Base-by-base conservation (phyloP, 2,797 vertebrate genomes). In the Mycteria americana region DNA sequence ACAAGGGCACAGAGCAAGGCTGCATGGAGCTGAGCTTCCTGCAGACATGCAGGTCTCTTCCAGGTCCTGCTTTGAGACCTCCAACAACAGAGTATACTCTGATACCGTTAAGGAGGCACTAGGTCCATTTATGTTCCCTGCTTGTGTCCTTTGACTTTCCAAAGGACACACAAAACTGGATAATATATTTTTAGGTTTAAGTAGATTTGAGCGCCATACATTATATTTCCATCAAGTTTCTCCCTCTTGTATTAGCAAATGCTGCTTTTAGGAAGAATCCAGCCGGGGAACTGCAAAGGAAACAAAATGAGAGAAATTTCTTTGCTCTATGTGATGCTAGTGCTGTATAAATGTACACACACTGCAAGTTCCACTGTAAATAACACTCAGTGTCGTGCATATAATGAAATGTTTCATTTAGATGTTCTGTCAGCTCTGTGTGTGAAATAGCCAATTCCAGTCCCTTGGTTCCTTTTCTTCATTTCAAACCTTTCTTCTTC, bases 331-430 rank as follows among this genome's bases (percentile, higher is more conserved):
- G 85, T 92, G 86, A 88, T 56, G 56, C 56, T 88, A 83, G 92
- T 90, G 64, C 60, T 84, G 19, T 88, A 67, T 79, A 63, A 69
- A 56, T 53, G 60, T 59, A 57, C 88, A 78, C 84, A 79, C 56
- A 43, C 79, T 84, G 84, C 83, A 69, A 93, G 63, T 82, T 86
- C 83, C 92, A 62, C 84, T 97, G 91, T 96, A 95, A 96, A 96
- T 95, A 95, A 94, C 76, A 67, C 77, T 48, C 4, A 9, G 51
- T 45, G 33, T 63, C 0, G 30, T 75, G 57, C 54, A 74, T 56
- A 85, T 86, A 64, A 85, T 45, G 64, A 86, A 86, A 50, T 19
- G 39, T 92, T 84, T 88, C 91, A 74, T 93, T 94, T 96, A 91
- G 92, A 50, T 91, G 69, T 95, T 93, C 59, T 94, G 89, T 95